Percentiles rank a stretch among this genome's conserved stretches.
These are phyloP conservation scores for Lysandra coridon DNA, from an alignment of 2,888 invertebrate genomes.

Conservation along the genomic window DNA sequence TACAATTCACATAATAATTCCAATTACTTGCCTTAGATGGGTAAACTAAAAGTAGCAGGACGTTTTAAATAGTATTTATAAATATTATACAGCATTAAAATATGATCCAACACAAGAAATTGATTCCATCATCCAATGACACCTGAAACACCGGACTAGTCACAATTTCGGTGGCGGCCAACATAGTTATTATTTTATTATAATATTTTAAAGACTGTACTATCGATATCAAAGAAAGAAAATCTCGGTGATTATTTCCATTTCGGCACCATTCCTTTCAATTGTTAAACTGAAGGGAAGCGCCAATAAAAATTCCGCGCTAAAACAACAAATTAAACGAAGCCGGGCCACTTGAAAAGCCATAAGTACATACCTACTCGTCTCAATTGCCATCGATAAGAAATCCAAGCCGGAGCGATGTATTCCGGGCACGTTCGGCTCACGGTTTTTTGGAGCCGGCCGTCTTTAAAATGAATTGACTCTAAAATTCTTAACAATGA, in stretches of 20 bases:
- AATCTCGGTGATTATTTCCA: background rate
- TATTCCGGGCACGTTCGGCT: constrained; percentile 79
- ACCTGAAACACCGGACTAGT: no score
- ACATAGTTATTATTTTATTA: no score
- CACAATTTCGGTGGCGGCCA: no score
- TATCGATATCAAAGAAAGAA: constrained; percentile 38
- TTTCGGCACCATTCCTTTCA: constrained; percentile 42
- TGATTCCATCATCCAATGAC: no score
- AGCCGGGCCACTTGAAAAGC: constrained; percentile 80
- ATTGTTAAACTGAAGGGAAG: constrained; percentile 74
- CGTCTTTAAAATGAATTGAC: constrained; percentile 79
- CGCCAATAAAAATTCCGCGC: constrained; percentile 79
- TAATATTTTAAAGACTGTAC: no score
- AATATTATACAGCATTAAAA: no score
- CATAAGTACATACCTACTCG: constrained; percentile 73
- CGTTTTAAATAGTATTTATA: no score
- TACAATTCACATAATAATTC: no score
- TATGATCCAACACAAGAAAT: no score
- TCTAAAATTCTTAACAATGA: constrained; percentile 79
- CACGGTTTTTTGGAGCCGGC: constrained; percentile 76
- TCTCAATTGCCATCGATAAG: constrained; percentile 80
- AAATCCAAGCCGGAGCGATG: constrained; percentile 78
- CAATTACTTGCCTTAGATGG: no score
- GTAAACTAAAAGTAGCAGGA: no score
- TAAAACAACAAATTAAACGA: constrained; percentile 81